Percentiles rank a stretch among this genome's conserved stretches.
Evolutionary conservation across 2,797 vertebrate species (phyloP).

Genomic region (Alouatta caraya): DNA sequence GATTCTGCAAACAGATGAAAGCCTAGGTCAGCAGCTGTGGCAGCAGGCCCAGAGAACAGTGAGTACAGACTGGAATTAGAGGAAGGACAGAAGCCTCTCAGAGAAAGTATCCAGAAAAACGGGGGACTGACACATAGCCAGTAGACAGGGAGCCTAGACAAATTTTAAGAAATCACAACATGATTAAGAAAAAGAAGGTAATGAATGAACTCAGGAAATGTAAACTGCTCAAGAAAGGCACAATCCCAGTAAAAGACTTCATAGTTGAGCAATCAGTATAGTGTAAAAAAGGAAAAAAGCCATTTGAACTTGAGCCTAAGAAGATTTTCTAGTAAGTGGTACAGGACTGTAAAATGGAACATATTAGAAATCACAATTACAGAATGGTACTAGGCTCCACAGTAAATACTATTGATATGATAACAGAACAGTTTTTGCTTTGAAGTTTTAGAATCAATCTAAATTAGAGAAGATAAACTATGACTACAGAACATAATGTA

Average conservation of each 20-base stretch:
- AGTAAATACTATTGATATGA: background rate
- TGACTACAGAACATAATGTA: background rate
- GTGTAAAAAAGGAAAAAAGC: background rate
- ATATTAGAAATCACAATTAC: background rate
- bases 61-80: background rate
- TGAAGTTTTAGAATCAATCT: slow-evolving; percentile 28
- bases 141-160: background rate
- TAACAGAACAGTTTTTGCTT: background rate
- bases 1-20: background rate
- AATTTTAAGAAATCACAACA: background rate
- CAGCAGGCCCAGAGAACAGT: background rate
- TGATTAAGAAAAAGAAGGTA: background rate
- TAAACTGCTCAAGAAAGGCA: background rate
- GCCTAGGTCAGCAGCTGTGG: background rate
- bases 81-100: background rate
- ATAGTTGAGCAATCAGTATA: background rate
- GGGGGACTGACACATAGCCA: background rate
- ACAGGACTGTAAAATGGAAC: background rate
- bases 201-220: slow-evolving; percentile 2
- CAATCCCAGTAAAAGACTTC: background rate
- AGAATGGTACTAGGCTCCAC: background rate
- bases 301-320: background rate
- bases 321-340: background rate
- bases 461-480: slow-evolving; percentile 30
- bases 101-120: background rate